Base-by-base conservation (phyloP, 2,797 vertebrate species). In the Acanthornis magna region DNA sequence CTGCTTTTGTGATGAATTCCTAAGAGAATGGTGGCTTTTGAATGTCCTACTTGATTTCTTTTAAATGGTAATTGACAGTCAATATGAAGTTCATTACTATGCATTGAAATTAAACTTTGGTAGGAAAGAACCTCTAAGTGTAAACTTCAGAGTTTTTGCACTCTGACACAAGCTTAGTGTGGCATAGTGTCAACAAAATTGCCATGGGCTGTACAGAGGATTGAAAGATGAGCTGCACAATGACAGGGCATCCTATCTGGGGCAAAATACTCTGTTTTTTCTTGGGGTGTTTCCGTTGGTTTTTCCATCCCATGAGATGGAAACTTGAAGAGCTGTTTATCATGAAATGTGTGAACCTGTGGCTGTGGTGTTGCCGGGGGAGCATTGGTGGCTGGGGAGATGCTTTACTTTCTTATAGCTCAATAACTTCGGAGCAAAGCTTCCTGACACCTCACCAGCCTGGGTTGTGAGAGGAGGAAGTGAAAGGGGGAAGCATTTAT, bases 61-160 rank as follows among this genome's bases (percentile, higher is more conserved):
- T 87, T 43, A 60, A 92, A 61, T 71, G 32, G 65, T 82, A 51
- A 78, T 89, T 77, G 66, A 16, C n/a, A 63, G 45, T 51, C 72
- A 73, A 81, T 66, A 45, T 79, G 18, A 79, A 93, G 53, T 75
- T 93, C 60, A 11, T 76, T 93, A 82, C 58, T 94, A 93, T 54
- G 42, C 55, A 43, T n/a, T 93, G 85, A 78, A 93, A 73, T 95
- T 90, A 84, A 93, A 40, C 78, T 84, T 88, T 72, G n/a, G 16
- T 72, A 54, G 62, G 19, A 71, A 73, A 58, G 16, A 84, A 77
- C 13, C 1, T 0, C 43, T 7, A 6, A 40, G 45, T 23, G 42
- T 45, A 51, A 95, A 83, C 20, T 36, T 85, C 5, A 7, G 72
- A 21, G 11, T 9, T 89, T 87, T 54, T 72, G 23, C 57, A 71